Conservation (phyloP, 2,888 invertebrate genomes). For the Leuctra nigra region DNA sequence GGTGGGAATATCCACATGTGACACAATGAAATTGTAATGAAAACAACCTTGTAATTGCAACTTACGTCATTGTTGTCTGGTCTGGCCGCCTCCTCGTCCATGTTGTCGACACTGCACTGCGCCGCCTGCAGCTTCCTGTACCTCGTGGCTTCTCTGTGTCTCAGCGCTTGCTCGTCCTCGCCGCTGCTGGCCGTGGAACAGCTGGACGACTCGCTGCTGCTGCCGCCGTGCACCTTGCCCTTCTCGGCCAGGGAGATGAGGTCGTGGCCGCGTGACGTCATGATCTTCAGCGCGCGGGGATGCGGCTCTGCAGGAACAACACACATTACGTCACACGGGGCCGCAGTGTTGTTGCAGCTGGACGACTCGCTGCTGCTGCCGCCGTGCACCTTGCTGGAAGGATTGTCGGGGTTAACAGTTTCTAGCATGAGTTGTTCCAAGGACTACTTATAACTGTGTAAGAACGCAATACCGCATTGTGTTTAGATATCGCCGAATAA, state of each 20-base stretch:
- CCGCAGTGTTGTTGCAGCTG: too few relatives aligned
- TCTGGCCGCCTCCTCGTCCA: conserved; percentile 27
- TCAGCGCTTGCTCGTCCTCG: conserved; percentile 38
- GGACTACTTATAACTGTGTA: too few relatives aligned
- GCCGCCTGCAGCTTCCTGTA: conserved; percentile 20
- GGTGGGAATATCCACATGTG: too few relatives aligned
- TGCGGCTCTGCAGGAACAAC: too few relatives aligned
- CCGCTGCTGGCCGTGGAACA: conserved; percentile 50
- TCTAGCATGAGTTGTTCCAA: too few relatives aligned
- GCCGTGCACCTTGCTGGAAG: conserved; percentile 42
- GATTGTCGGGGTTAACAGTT: too few relatives aligned
- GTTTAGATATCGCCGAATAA: too few relatives aligned
- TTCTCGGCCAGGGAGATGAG: conserved; percentile 47
- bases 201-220: conserved; percentile 43
- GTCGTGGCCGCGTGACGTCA: conserved; percentile 37
- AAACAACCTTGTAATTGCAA: too few relatives aligned
- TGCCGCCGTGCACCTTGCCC: conserved; percentile 41
- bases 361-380: conserved; percentile 43
- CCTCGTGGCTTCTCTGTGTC: conserved; percentile 27
- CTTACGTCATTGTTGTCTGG: conserved; percentile 60
- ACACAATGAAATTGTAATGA: too few relatives aligned
- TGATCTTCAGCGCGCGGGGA: too few relatives aligned
- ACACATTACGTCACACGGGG: too few relatives aligned
- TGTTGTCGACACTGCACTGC: conserved; percentile 26
- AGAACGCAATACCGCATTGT: too few relatives aligned